Conservation (phyloP, 2,888 invertebrate genomes). For the Hydriomena furcata region DNA sequence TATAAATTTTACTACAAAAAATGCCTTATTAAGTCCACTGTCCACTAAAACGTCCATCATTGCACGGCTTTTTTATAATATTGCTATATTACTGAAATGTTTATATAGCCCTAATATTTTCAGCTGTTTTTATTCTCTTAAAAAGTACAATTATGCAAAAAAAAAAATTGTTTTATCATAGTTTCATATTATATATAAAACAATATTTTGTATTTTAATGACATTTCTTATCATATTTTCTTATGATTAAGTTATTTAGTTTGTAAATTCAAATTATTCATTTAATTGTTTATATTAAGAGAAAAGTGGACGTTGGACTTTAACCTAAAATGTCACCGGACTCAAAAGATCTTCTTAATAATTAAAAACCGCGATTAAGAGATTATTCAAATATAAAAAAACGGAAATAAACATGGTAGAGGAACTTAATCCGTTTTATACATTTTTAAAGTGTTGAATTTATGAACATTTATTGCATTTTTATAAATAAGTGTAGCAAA, state of each 20-base stretch:
- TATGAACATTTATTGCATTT: slow-evolving; percentile 13
- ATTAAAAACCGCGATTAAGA: slow-evolving; percentile 25
- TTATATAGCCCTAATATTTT: too few species aligned
- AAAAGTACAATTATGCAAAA: too few species aligned
- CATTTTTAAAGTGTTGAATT: slow-evolving; percentile 30
- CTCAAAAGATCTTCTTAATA: slow-evolving; percentile 19
- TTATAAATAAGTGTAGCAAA: slow-evolving; percentile 7
- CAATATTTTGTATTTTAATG: too few species aligned
- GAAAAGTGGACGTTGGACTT: slow-evolving; percentile 1
- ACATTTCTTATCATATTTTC: too few species aligned
- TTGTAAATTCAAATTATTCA: too few species aligned
- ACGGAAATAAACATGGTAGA: slow-evolving; percentile 30
- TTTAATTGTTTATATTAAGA: too few species aligned
- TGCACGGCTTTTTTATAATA: neutral
- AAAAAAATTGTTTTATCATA: too few species aligned
- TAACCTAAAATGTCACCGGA: slow-evolving; percentile 19
- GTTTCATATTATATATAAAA: too few species aligned
- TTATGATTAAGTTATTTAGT: too few species aligned
- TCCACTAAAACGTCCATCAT: neutral
- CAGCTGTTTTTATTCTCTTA: too few species aligned
- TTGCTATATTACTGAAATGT: too few species aligned
- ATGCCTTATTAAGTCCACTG: neutral
- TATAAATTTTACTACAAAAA: slow-evolving; percentile 29
- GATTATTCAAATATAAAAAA: slow-evolving; percentile 26
- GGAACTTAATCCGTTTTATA: slow-evolving; percentile 35